phyloP scores from a whole-genome alignment of 2,888 invertebrate species.

The Thymelicus lineola region DNA sequence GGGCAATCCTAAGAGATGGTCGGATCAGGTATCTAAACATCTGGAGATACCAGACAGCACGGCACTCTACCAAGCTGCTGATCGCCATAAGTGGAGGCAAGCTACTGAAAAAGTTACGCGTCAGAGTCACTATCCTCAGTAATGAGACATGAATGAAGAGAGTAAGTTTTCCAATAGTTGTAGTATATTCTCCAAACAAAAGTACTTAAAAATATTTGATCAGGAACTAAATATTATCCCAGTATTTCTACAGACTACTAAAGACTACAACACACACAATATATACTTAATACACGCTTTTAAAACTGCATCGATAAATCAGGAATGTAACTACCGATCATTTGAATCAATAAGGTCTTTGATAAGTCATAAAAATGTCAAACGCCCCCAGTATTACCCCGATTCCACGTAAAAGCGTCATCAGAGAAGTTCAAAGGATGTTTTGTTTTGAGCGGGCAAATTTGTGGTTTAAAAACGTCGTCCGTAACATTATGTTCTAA shows the following conservation, averaged over 20 bases:
- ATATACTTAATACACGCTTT: not conserved
- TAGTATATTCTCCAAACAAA: too few relatives aligned
- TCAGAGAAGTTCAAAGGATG: slow-evolving; percentile 59
- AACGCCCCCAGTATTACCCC: slow-evolving; percentile 36
- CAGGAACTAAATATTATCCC: not conserved
- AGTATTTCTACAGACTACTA: too few relatives aligned
- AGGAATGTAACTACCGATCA: slow-evolving; percentile 13
- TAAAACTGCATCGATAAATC: not conserved
- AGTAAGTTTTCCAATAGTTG: too few relatives aligned
- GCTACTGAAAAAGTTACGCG: too few relatives aligned
- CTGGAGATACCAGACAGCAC: too few relatives aligned
- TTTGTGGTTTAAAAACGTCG: slow-evolving; percentile 65
- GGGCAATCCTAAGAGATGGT: too few relatives aligned
- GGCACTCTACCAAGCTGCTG: too few relatives aligned
- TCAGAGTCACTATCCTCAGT: too few relatives aligned
- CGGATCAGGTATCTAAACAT: too few relatives aligned
- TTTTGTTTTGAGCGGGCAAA: slow-evolving; percentile 62
- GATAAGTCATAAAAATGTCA: slow-evolving; percentile 35
- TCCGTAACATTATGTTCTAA: slow-evolving; percentile 66
- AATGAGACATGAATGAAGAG: too few relatives aligned
- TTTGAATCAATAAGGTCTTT: slow-evolving; percentile 31
- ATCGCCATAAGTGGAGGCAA: too few relatives aligned
- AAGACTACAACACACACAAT: not conserved
- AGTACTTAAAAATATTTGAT: too few relatives aligned
- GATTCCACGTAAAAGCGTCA: slow-evolving; percentile 48